A percentile compares a stretch with the other conserved stretches of the same genome.
These are phyloP conservation scores for Gymnothorax reevesii DNA, from an alignment of 2,797 vertebrate genomes.

Conservation along the genomic window DNA sequence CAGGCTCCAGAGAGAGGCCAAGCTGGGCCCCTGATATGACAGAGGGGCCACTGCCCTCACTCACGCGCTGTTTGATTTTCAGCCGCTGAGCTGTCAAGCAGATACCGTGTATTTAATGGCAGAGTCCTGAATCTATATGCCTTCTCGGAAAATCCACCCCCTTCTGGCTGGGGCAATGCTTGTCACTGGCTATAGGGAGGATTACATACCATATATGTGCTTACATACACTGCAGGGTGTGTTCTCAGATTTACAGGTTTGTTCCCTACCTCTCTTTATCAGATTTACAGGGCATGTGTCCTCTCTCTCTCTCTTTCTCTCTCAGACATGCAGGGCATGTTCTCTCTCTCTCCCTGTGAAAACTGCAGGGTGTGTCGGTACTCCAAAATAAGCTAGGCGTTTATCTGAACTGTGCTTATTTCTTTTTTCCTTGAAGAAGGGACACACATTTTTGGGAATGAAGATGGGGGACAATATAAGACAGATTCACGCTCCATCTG, in stretches of 20 bases:
- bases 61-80: not conserved
- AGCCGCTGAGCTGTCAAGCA: not conserved
- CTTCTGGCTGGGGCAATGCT: constrained; percentile 28
- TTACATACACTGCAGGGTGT: not conserved
- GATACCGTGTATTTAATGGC: not conserved
- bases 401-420: not conserved
- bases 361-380: no score
- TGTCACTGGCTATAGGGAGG: constrained; percentile 39
- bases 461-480: constrained; percentile 23
- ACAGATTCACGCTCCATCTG: constrained; percentile 15
- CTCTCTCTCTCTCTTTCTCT: no score
- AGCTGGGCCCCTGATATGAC: not conserved
- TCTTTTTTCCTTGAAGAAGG: not conserved
- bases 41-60: not conserved
- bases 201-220: constrained; percentile 3
- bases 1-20: not conserved
- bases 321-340: no score
- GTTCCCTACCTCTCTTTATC: no score
- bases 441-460: not conserved
- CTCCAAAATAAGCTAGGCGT: not conserved
- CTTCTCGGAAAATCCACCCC: not conserved
- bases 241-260: no score
- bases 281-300: no score
- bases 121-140: no score
- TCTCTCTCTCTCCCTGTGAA: no score